phyloP scores from a whole-genome alignment of 2,113 vertebrate species.

The Pholis gunnellus region DNA sequence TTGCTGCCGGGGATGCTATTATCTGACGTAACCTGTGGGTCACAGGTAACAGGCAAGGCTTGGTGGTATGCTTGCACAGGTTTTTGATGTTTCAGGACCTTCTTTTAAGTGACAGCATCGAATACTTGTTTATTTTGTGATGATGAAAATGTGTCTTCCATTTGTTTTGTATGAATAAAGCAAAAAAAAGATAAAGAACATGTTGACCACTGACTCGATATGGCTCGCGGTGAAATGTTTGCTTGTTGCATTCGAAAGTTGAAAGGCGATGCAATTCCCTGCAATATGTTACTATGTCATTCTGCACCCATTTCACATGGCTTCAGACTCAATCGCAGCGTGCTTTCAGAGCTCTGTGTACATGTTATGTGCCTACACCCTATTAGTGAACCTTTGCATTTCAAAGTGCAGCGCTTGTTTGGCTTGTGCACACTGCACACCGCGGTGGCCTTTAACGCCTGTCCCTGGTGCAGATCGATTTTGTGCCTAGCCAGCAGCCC shows the following conservation, averaged over 20 bases:
- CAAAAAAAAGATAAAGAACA: not conserved
- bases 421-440: constrained; percentile 32
- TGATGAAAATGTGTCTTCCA: not conserved
- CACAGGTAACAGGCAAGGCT: constrained; percentile 1
- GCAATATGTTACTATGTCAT: constrained; percentile 18
- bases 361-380: constrained; percentile 16
- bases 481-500: constrained; percentile 77
- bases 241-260: not conserved
- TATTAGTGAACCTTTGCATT: constrained; percentile 60
- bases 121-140: not conserved
- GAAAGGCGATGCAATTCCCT: not conserved
- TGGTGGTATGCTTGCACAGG: not conserved
- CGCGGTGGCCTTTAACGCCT: constrained; percentile 66
- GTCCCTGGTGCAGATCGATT: constrained; percentile 78
- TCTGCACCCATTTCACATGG: constrained; percentile 6
- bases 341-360: constrained; percentile 30
- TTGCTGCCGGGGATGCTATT: not conserved
- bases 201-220: not conserved
- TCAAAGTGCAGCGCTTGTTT: constrained; percentile 55
- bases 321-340: not conserved
- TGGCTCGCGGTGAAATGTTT: constrained; percentile 2
- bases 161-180: constrained; percentile 1
- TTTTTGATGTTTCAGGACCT: constrained; percentile 5
- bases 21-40: constrained; percentile 39
- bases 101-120: not conserved